Evolutionary conservation across 2,113 vertebrate species (phyloP), one percentile per base, ranked within the genome.

Genomic region (Conger conger): DNA sequence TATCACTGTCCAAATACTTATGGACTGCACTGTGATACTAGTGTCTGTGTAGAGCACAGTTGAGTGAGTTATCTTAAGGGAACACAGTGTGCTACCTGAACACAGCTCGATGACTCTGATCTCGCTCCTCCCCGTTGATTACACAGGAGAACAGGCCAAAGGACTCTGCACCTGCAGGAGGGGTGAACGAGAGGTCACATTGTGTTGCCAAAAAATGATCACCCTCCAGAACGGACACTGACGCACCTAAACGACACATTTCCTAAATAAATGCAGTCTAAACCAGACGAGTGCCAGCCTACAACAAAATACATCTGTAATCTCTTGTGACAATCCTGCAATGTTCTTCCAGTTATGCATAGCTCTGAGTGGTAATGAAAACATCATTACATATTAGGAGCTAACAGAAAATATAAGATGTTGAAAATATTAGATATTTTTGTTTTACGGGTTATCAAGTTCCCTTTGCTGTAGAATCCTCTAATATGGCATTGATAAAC

Each of bases 111-210:
- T 99, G 98, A 27, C 95, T 99, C 94, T 99, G 98, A 88, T 98
- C 97, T 90, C 94, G 94, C 86, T 99, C 98, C 87, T 98, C 97
- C 45, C 98, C 98, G 0, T 99, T 97, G 91, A 99, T 97, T 89
- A 97, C 35, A 20, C 98, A 99, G 60, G 98, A 97, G 90, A 96
- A 98, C 82, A 99, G 91, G 38, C 98, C 98, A 0, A 99, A 99
- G n/a, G 98, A 99, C 89, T 99, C 98, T 0, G 98, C 97, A 93
- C 97, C 98, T 99, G 89, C 0, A 8, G 90, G 84, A 89, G 36
- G 35, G 50, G 53, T 30, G 8, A 60, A 27, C 15, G 76, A 84
- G 83, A 80, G 9, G 16, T 11, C 30, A 78, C 30, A 37, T 33
- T 63, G 1, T 80, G 7, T 17, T 17, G 33, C 63, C 15, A 38